Evolutionary conservation across 2,888 invertebrate genomes (phyloP), one percentile per base, ranked within the genome.

Genomic region (Cerastis rubricosa): DNA sequence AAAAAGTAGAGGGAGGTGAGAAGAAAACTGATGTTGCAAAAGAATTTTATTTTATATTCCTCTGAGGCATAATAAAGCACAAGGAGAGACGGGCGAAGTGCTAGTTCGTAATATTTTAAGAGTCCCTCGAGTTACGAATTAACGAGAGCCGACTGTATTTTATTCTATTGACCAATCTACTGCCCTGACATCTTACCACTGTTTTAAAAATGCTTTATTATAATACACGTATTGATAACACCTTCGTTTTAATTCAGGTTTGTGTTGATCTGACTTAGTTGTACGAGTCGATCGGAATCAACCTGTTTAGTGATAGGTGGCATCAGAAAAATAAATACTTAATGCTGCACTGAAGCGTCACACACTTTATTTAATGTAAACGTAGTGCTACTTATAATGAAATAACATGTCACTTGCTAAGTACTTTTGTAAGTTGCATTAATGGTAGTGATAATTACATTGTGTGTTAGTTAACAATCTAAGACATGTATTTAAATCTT

Each of bases 151-250:
- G n/a, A n/a, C n/a, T n/a, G n/a, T 35, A 35, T 35, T 35, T 35
- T 71, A 80, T 68, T 71, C 68, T 83, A 79, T 69, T 71, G 74
- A 74, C 87, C 87, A 86, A 85, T 85, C 87, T 80, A 78, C 80
- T 85, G 85, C 87, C 87, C 85, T 78, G 87, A 84, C 83, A 83
- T 85, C 77, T 70, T 59, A 82, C 77, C 83, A 85, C 83, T 70
- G 77, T 65, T 66, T 74, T 66, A 66, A 82, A 85, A 77, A 71
- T 71, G 59, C 63, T 47, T 74, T 61, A 47, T 9, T 74, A 51
- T 74, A 74, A 45, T 70, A 49, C 45, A 72, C 63, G 51, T 66
- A 68, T 40, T 72, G 59, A 72, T 47, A 68, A 85, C 51, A 63
- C 63, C 63, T 67, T 35, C 14, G n/a, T 35, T 69, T 63, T 73